These are phyloP conservation scores for Romanogobio albipinnatus DNA, from an alignment of 2,113 vertebrate genomes.

Conservation along the genomic window DNA sequence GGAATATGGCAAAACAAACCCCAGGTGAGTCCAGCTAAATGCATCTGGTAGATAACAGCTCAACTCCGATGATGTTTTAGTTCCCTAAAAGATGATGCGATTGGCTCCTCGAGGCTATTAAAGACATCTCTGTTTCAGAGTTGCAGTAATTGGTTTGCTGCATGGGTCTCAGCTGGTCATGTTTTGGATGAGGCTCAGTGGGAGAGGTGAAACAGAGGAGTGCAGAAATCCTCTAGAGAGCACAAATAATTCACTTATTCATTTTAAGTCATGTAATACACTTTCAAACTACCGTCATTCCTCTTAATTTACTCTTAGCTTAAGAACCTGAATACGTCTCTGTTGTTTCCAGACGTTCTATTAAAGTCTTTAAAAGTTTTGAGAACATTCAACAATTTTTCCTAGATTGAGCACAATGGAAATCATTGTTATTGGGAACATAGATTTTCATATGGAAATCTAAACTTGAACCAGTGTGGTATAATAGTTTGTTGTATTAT, in stretches of 20 bases:
- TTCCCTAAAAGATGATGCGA: slow-evolving; percentile 6
- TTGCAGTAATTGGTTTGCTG: slow-evolving; percentile 65
- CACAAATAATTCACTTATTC: slow-evolving; percentile 44
- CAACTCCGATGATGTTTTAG: background rate
- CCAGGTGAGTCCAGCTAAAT: slow-evolving; percentile 25
- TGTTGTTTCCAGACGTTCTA: background rate
- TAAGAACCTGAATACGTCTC: background rate
- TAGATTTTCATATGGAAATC: slow-evolving; percentile 12
- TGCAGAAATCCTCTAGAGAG: slow-evolving; percentile 60
- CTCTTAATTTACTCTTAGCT: background rate
- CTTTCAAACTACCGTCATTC: background rate
- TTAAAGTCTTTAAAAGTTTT: background rate
- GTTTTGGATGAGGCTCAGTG: slow-evolving; percentile 68
- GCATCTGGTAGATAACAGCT: slow-evolving; percentile 23
- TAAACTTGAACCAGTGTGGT: background rate
- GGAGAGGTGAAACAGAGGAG: slow-evolving; percentile 57
- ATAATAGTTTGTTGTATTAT: background rate
- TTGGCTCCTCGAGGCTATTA: slow-evolving; percentile 1
- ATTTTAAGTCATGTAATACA: background rate
- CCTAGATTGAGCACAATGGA: background rate
- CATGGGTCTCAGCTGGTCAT: slow-evolving; percentile 76
- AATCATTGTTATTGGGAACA: background rate
- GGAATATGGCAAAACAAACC: slow-evolving; percentile 17
- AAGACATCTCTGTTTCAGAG: slow-evolving; percentile 35
- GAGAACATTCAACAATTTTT: background rate